phyloP scores from a whole-genome alignment of 2,888 invertebrate species.

The Pelosia muscerda region DNA sequence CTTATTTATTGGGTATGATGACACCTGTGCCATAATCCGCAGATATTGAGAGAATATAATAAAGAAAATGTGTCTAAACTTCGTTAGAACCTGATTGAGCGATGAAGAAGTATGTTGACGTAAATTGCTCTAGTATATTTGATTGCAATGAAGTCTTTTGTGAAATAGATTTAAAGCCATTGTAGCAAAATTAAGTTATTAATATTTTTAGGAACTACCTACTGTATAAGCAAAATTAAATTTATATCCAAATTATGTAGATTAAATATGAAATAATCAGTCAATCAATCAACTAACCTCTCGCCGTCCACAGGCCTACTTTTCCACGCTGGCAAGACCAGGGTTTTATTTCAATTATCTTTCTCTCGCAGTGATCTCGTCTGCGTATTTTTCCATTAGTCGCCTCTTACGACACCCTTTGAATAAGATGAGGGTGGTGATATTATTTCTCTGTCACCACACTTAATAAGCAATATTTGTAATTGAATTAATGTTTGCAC shows the following conservation, averaged over 20 bases:
- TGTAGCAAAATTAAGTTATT: background rate
- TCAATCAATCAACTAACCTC: no score
- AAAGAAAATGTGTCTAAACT: conserved; percentile 27
- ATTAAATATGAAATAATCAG: background rate
- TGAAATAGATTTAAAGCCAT: background rate
- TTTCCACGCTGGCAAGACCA: no score
- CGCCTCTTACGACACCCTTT: no score
- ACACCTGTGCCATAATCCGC: conserved; percentile 49
- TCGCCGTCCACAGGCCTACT: no score
- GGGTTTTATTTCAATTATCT: no score
- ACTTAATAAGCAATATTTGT: background rate
- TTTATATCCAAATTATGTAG: background rate
- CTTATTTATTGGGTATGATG: conserved; percentile 42
- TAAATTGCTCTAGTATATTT: background rate
- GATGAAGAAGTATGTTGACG: conserved; percentile 11
- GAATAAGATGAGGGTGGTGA: no score
- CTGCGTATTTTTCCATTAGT: no score
- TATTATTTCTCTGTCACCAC: no score
- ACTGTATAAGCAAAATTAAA: no score
- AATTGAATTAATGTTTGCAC: background rate
- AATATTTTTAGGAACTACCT: background rate
- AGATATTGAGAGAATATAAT: conserved; percentile 37
- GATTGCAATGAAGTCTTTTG: conserved; percentile 9
- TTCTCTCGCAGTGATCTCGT: no score
- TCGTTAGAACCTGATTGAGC: conserved; percentile 13